Percentiles rank a stretch among this genome's conserved stretches.
Evolutionary conservation across 2,888 invertebrate species (phyloP).

Genomic region (Sinelater perroti): DNA sequence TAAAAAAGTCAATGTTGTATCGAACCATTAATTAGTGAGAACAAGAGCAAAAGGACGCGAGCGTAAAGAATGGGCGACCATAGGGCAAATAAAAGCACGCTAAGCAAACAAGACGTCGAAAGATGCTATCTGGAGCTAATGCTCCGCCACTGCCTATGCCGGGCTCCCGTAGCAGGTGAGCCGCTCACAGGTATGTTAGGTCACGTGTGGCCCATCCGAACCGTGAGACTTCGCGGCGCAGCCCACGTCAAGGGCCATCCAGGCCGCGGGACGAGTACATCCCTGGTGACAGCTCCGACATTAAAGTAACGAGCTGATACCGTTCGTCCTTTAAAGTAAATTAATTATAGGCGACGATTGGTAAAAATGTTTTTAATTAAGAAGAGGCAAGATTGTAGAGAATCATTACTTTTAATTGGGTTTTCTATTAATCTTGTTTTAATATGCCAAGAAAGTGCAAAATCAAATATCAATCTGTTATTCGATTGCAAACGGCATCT

Average conservation of each 20-base stretch:
- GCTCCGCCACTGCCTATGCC: slow-evolving; percentile 40
- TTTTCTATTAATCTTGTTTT: no score
- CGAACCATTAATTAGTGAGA: slow-evolving; percentile 39
- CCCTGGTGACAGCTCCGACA: no score
- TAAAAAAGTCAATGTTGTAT: slow-evolving; percentile 31
- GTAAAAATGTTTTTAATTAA: no score
- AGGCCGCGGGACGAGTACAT: no score
- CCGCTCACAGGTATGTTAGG: slow-evolving; percentile 33
- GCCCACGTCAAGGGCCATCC: slow-evolving; percentile 34
- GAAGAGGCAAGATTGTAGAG: no score
- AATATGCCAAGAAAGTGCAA: no score
- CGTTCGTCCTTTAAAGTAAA: no score
- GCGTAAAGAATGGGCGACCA: slow-evolving; percentile 36
- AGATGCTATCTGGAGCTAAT: slow-evolving; percentile 40
- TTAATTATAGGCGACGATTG: no score
- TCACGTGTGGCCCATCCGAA: slow-evolving; percentile 37
- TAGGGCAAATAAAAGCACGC: slow-evolving; percentile 38
- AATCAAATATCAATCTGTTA: no score
- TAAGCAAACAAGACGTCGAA: slow-evolving; percentile 39
- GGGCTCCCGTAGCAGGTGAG: slow-evolving; percentile 37
- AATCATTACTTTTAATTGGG: no score
- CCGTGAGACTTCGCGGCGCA: slow-evolving; percentile 39
- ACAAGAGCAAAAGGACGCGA: slow-evolving; percentile 34
- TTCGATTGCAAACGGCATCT: no score
- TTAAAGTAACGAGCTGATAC: no score